phyloP scores from a whole-genome alignment of 2,888 invertebrate genomes.

The Plebejus anna region DNA sequence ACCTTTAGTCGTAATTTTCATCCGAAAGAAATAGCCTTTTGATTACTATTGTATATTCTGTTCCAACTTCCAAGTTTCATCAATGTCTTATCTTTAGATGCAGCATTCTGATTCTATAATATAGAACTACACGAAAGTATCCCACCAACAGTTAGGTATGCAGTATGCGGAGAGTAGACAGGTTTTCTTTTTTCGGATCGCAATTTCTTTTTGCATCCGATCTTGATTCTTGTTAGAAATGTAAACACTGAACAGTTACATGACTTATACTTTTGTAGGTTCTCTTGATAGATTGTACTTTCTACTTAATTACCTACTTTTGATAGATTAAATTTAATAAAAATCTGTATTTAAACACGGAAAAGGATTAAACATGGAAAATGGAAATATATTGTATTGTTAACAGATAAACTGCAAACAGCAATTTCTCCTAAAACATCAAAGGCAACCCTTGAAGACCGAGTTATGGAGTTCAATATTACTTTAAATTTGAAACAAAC shows the following conservation, averaged over 20 bases:
- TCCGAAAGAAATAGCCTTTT: not conserved
- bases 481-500: too few relatives aligned
- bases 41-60: not conserved
- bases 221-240: not conserved
- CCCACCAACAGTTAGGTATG: not conserved
- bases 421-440: too few relatives aligned
- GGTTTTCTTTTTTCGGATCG: not conserved
- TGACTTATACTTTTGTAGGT: not conserved
- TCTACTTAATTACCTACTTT: too few relatives aligned
- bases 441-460: not conserved
- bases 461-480: too few relatives aligned
- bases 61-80: not conserved
- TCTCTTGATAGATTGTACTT: too few relatives aligned
- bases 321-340: too few relatives aligned
- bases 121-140: not conserved
- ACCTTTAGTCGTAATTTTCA: not conserved
- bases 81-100: not conserved
- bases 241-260: not conserved
- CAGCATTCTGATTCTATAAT: not conserved
- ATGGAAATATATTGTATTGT: too few relatives aligned
- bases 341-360: too few relatives aligned
- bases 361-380: too few relatives aligned
- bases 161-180: not conserved
- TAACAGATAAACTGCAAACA: too few relatives aligned
- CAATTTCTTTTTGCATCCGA: slow-evolving; percentile 6